Evolutionary conservation across 2,888 invertebrate genomes (phyloP).

Genomic region (Coelogynopora nodosa): DNA sequence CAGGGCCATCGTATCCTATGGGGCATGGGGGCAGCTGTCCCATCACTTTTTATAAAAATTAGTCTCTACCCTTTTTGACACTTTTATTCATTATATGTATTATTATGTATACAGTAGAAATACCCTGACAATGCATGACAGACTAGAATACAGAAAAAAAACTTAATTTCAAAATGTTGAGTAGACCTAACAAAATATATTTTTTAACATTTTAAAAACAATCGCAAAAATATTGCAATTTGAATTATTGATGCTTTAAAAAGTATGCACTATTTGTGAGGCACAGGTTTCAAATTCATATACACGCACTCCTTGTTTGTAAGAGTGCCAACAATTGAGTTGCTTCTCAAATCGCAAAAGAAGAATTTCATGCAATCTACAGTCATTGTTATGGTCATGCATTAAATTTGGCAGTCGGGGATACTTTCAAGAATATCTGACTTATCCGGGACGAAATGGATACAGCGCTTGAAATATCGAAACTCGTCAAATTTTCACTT

Average conservation of each 20-base stretch:
- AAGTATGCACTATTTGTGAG: too few species aligned
- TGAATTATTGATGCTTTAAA: too few species aligned
- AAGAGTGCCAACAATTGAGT: neutral
- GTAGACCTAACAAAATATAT: neutral
- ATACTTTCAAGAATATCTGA: neutral
- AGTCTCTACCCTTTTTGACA: neutral
- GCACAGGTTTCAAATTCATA: too few species aligned
- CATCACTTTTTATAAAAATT: neutral
- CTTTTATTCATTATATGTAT: neutral
- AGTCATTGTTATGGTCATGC: neutral
- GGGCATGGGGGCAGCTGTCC: neutral
- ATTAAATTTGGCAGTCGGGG: neutral
- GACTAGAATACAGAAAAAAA: too few species aligned
- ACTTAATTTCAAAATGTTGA: neutral
- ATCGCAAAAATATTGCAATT: too few species aligned
- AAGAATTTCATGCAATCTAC: neutral
- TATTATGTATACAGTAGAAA: neutral
- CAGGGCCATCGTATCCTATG: too few species aligned
- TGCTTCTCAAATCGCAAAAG: neutral
- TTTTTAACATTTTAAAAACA: too few species aligned
- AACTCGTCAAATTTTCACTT: too few species aligned
- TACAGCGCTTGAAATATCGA: neutral
- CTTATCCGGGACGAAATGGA: neutral
- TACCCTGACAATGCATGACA: neutral
- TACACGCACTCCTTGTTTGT: too few species aligned